These are phyloP conservation scores for Pediacus dermestoides DNA, from an alignment of 2,888 invertebrate genomes.

Conservation along the genomic window DNA sequence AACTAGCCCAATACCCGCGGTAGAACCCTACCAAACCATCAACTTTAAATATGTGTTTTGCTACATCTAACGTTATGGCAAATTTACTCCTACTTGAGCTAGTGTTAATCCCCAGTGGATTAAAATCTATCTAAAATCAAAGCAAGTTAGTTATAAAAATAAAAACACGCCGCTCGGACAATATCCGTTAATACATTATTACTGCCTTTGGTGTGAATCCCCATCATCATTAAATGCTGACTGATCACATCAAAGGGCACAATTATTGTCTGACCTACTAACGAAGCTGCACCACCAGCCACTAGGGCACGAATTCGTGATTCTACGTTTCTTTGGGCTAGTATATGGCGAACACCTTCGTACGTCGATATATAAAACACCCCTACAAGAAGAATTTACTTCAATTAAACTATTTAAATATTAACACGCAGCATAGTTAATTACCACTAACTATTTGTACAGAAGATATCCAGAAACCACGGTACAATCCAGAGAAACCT, in stretches of 20 bases:
- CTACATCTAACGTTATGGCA: slow-evolving; percentile 70
- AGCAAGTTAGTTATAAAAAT: slow-evolving; percentile 9
- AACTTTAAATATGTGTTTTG: slow-evolving; percentile 69
- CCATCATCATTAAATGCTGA: slow-evolving; percentile 94
- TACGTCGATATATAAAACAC: slow-evolving; percentile 93
- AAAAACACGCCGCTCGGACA: neutral
- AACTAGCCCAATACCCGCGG: slow-evolving; percentile 86
- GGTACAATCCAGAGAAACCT: slow-evolving; percentile 82
- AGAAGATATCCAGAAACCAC: slow-evolving; percentile 94
- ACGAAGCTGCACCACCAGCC: slow-evolving; percentile 86
- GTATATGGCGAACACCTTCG: slow-evolving; percentile 80
- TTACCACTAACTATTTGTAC: slow-evolving; percentile 56
- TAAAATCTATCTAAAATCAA: slow-evolving; percentile 52
- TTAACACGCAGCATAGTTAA: no score
- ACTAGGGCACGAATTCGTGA: slow-evolving; percentile 73
- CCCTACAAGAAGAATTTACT: slow-evolving; percentile 54
- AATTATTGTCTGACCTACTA: slow-evolving; percentile 91
- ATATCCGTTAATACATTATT: slow-evolving; percentile 34
- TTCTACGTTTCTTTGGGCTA: slow-evolving; percentile 65
- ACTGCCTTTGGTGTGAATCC: slow-evolving; percentile 47
- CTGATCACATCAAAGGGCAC: slow-evolving; percentile 96
- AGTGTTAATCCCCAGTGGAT: slow-evolving; percentile 70
- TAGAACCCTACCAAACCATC: slow-evolving; percentile 90
- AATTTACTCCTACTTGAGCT: slow-evolving; percentile 61
- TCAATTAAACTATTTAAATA: neutral